Conservation (phyloP, 2,113 vertebrate genomes). For the Myanophis thanlyinensis region DNA sequence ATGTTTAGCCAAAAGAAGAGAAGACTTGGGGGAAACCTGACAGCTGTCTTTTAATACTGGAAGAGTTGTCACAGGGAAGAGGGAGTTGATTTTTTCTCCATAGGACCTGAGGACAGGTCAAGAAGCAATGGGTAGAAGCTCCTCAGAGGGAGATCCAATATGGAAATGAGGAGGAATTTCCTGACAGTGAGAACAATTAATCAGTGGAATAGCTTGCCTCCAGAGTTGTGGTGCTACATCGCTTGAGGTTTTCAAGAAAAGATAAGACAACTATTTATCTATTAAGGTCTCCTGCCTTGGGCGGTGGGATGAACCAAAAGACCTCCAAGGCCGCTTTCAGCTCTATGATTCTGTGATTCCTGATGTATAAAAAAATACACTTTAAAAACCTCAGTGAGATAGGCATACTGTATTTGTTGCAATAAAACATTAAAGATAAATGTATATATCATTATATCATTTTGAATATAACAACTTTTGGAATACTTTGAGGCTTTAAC, state of each 20-base stretch:
- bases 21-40: neutral
- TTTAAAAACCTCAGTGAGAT: neutral
- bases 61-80: neutral
- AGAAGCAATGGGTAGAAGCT: neutral
- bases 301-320: neutral
- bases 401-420: neutral
- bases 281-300: neutral
- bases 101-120: neutral
- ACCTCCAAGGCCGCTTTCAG: neutral
- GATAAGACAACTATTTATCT: neutral
- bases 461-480: neutral
- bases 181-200: neutral
- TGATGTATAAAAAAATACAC: neutral
- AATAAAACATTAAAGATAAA: neutral
- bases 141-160: neutral
- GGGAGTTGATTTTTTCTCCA: neutral
- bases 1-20: neutral
- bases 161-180: neutral
- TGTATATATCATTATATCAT: neutral
- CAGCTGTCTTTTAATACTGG: neutral
- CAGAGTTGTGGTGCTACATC: neutral
- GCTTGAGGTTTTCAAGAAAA: neutral
- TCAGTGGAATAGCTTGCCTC: neutral
- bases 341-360: neutral
- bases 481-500: neutral